phyloP scores from a whole-genome alignment of 2,113 vertebrate genomes.

The Crotophaga sulcirostris region DNA sequence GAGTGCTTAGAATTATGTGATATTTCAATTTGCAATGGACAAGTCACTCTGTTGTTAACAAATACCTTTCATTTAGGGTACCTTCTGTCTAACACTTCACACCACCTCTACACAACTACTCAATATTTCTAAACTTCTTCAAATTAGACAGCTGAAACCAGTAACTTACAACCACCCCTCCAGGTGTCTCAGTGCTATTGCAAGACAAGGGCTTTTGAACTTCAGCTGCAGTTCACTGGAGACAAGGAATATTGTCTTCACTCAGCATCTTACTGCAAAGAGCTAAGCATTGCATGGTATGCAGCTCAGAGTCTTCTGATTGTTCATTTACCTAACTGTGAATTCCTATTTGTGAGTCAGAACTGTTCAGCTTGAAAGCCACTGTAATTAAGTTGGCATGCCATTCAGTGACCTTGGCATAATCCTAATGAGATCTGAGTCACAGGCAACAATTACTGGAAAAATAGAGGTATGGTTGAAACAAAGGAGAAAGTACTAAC shows the following conservation, averaged over 20 bases:
- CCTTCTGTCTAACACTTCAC: not conserved
- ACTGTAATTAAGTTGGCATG: constrained; percentile 33
- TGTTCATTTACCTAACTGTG: constrained; percentile 58
- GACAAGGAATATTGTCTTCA: not conserved
- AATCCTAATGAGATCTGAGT: constrained; percentile 71
- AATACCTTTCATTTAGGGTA: not conserved
- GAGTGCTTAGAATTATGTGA: not conserved
- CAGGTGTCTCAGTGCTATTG: not conserved
- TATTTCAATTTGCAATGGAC: not conserved
- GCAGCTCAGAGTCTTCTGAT: constrained; percentile 35
- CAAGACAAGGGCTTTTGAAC: not conserved
- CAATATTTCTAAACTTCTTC: not conserved
- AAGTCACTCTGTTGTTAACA: not conserved
- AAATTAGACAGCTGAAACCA: not conserved
- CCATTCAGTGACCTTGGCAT: constrained; percentile 65
- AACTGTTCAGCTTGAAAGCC: constrained; percentile 46
- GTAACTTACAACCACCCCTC: accelerated
- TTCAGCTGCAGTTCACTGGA: not conserved
- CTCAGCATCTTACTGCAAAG: not conserved
- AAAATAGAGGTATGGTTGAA: constrained; percentile 48
- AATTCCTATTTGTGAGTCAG: constrained; percentile 51
- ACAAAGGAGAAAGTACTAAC: constrained; percentile 32
- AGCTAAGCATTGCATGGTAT: not conserved
- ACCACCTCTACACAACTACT: not conserved
- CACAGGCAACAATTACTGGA: constrained; percentile 62